Percentiles rank a stretch among this genome's conserved stretches.
Conservation (phyloP, 2,113 vertebrate species). For the Sakesphorus luctuosus region DNA sequence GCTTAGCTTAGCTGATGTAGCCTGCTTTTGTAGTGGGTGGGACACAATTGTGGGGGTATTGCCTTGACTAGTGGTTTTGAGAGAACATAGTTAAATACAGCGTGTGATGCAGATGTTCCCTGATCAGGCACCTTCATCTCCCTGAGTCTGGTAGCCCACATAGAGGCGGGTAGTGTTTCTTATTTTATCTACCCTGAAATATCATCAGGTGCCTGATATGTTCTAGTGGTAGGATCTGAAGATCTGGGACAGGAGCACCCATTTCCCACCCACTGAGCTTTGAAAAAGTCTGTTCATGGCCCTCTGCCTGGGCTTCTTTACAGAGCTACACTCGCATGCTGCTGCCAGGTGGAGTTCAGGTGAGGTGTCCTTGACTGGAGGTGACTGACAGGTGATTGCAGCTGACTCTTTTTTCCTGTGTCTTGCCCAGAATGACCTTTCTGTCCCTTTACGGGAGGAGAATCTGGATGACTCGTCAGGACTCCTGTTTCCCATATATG, state of each 20-base stretch:
- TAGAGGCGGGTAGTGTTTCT: background rate
- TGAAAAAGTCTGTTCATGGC: background rate
- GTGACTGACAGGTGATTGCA: background rate
- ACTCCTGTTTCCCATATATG: constrained; percentile 89
- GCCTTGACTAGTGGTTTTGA: background rate
- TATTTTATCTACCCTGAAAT: background rate
- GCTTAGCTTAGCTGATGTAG: background rate
- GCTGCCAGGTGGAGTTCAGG: background rate
- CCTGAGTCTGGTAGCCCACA: background rate
- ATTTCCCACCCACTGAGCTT: background rate
- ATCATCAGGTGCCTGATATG: background rate
- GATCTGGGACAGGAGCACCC: background rate
- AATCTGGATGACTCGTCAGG: constrained; percentile 90
- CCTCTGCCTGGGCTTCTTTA: background rate
- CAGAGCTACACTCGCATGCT: background rate
- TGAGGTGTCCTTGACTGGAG: background rate
- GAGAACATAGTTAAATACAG: background rate
- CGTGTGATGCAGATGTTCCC: background rate
- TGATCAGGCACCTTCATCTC: background rate
- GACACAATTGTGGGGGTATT: background rate
- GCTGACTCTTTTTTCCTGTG: background rate
- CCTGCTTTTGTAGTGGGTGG: background rate
- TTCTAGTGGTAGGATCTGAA: background rate
- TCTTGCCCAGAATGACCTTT: constrained; percentile 84
- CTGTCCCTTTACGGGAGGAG: constrained; percentile 86